Evolutionary conservation across 1,140 invertebrate genomes (phyloP).

Genomic region (Chironomus tepperi): DNA sequence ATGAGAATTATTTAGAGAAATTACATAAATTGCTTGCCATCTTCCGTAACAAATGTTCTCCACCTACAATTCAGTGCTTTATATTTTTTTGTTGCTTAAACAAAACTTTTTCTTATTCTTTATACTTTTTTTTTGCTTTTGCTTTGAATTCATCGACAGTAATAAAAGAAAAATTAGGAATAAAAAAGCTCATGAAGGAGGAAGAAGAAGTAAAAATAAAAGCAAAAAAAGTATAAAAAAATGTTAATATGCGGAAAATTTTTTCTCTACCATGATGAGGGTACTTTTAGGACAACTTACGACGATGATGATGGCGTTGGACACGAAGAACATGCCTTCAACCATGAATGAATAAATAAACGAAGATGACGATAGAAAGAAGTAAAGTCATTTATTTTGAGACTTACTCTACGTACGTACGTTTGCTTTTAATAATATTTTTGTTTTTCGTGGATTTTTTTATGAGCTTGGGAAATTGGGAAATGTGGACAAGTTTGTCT

Average conservation of each 20-base stretch:
- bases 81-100: not conserved
- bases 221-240: not conserved
- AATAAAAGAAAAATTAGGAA: no score
- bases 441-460: not conserved
- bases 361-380: not conserved
- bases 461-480: no score
- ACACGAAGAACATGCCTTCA: conserved; percentile 1
- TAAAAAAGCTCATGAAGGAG: not conserved
- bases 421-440: conserved; percentile 15
- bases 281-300: conserved; percentile 1
- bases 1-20: conserved; percentile 1
- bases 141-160: not conserved
- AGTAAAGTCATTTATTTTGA: conserved; percentile 5
- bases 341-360: conserved; percentile 20
- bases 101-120: no score
- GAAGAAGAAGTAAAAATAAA: not conserved
- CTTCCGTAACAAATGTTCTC: not conserved
- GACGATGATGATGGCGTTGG: not conserved
- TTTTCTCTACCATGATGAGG: not conserved
- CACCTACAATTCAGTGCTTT: not conserved
- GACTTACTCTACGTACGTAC: not conserved
- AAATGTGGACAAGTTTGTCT: no score
- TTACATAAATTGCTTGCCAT: conserved; percentile 8
- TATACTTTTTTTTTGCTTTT: no score
- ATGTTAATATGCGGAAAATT: conserved; percentile 23